Conservation (phyloP, 2,113 vertebrate genomes). For the Poecile atricapillus region DNA sequence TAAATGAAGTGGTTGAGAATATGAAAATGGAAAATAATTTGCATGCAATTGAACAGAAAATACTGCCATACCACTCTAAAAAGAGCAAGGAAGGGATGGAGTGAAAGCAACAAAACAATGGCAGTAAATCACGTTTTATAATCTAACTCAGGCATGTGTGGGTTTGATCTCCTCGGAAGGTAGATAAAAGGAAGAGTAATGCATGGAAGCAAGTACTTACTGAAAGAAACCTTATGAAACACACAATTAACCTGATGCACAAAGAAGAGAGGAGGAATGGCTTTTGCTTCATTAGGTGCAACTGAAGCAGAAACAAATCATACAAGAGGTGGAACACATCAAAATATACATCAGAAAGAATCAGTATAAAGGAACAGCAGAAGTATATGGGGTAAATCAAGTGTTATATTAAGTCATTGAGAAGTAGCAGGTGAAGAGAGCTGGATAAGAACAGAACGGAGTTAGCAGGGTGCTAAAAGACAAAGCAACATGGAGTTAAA, state of each 20-base stretch:
- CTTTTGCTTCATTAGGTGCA: not conserved
- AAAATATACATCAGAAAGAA: not conserved
- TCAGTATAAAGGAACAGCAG: not conserved
- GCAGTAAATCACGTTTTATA: not conserved
- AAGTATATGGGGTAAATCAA: not conserved
- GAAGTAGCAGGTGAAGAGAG: not conserved
- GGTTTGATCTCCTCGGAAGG: not conserved
- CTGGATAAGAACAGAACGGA: not conserved
- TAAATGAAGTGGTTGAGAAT: not conserved
- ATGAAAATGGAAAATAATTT: not conserved
- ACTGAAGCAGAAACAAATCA: conserved; percentile 5
- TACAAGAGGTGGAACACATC: not conserved
- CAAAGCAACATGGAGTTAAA: not conserved
- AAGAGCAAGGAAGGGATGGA: not conserved
- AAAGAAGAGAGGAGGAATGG: not conserved
- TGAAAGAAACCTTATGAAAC: not conserved
- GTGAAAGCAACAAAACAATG: not conserved
- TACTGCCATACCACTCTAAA: not conserved
- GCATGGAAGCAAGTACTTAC: not conserved
- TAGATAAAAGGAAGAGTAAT: not conserved
- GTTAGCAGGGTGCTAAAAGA: not conserved
- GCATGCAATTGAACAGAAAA: not conserved
- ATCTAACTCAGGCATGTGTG: not conserved
- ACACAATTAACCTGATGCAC: not conserved
- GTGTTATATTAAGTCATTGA: not conserved